These are phyloP conservation scores for Seira sanloemensis DNA, from an alignment of 2,888 invertebrate genomes.

Conservation along the genomic window DNA sequence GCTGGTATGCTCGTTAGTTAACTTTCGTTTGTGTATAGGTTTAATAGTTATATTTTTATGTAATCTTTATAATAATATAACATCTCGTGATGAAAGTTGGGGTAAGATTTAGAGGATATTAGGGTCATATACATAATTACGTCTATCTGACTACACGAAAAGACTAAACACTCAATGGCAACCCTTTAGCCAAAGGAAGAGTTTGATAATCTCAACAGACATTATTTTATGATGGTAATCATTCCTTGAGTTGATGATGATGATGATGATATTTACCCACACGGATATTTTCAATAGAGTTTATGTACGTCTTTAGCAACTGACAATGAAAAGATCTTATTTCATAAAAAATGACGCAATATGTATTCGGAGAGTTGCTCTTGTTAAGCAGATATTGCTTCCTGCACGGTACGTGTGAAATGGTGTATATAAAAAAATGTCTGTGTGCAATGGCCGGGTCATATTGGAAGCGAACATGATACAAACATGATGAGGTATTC, in stretches of 20 bases:
- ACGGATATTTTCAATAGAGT: no score
- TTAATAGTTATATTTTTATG: slow-evolving; percentile 13
- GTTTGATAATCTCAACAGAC: slow-evolving; percentile 54
- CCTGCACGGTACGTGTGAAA: slow-evolving; percentile 12
- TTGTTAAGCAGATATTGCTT: slow-evolving; percentile 13
- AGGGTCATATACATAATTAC: slow-evolving; percentile 53
- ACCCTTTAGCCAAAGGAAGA: slow-evolving; percentile 54
- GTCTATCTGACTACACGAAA: slow-evolving; percentile 60
- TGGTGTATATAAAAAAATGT: background rate
- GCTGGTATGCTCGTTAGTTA: slow-evolving; percentile 63
- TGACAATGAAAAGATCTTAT: background rate
- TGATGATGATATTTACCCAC: slow-evolving; percentile 11
- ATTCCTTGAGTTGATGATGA: background rate
- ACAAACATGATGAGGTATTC: background rate
- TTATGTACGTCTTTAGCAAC: background rate
- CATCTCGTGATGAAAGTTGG: slow-evolving; percentile 11
- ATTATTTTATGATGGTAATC: slow-evolving; percentile 51
- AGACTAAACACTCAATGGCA: slow-evolving; percentile 59
- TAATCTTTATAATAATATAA: slow-evolving; percentile 5
- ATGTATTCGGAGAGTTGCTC: background rate
- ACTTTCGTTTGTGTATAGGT: slow-evolving; percentile 32
- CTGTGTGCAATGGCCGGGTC: background rate
- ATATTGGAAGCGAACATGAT: background rate
- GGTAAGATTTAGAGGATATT: slow-evolving; percentile 23
- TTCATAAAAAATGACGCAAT: slow-evolving; percentile 22